Evolutionary conservation across 1,140 invertebrate species (phyloP).

Genomic region (Calliopsis andreniformis): DNA sequence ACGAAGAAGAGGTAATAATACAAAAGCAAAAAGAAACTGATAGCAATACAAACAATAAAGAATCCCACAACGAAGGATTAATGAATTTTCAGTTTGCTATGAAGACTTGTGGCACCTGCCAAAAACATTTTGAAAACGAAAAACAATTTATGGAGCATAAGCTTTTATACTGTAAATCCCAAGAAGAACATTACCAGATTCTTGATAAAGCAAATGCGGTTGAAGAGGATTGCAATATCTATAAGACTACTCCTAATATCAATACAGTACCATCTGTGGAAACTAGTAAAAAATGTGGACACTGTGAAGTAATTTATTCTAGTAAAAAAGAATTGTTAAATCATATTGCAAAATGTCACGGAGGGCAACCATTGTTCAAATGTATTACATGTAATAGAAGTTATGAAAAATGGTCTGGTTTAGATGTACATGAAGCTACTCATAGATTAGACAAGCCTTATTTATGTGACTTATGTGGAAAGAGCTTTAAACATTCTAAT

Average conservation of each 20-base stretch:
- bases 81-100: not conserved
- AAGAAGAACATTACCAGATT: not conserved
- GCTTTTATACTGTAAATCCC: constrained; percentile 3
- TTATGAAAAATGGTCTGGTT: constrained; percentile 72
- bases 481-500: constrained; percentile 81
- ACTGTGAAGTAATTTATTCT: constrained; percentile 66
- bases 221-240: constrained; percentile 20
- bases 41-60: not conserved
- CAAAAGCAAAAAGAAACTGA: constrained; percentile 2
- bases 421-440: constrained; percentile 76
- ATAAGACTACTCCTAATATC: constrained; percentile 3
- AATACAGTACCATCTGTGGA: constrained; percentile 8
- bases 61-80: not conserved
- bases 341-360: constrained; percentile 70
- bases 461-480: constrained; percentile 81
- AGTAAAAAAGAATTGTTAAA: constrained; percentile 68
- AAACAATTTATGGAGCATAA: constrained; percentile 39
- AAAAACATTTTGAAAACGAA: constrained; percentile 24
- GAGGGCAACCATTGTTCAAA: constrained; percentile 63
- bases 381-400: constrained; percentile 72
- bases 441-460: constrained; percentile 75
- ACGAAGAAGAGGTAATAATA: constrained; percentile 4
- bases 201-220: constrained; percentile 14
- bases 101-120: constrained; percentile 13
- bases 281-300: constrained; percentile 68